Evolutionary conservation across 2,888 invertebrate species (phyloP).

Genomic region (Campopleginae sp.): DNA sequence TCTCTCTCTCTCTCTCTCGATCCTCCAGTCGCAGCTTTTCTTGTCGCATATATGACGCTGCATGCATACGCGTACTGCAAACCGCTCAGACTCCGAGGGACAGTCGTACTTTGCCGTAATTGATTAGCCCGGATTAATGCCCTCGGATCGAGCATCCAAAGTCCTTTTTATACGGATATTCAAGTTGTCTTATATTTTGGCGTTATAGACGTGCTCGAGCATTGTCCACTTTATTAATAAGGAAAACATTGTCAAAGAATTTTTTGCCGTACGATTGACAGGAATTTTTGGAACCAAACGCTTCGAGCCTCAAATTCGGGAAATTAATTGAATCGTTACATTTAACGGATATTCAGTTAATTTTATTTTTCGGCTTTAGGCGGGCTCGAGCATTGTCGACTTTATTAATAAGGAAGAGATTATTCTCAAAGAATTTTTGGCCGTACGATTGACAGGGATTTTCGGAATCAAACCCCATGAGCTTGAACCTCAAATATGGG

Average conservation of each 20-base stretch:
- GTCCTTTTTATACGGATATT: conserved; percentile 44
- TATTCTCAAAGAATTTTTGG: background rate
- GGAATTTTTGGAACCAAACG: background rate
- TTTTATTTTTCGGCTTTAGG: conserved; percentile 42
- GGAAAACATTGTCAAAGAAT: background rate
- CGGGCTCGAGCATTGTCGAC: conserved; percentile 18
- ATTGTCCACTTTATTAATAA: conserved; percentile 1
- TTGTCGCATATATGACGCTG: conserved; percentile 5
- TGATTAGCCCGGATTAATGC: conserved; percentile 82
- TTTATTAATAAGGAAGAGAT: background rate
- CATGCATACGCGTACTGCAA: conserved; percentile 4
- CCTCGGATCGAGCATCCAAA: conserved; percentile 53
- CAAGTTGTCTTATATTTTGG: conserved; percentile 14
- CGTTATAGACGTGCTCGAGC: conserved; percentile 40
- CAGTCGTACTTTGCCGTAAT: conserved; percentile 77
- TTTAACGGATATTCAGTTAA: conserved; percentile 22
- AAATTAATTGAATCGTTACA: too few relatives aligned
- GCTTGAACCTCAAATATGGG: background rate
- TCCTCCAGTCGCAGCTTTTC: conserved; percentile 53
- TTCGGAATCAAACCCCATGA: background rate
- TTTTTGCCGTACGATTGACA: background rate
- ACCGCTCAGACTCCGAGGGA: conserved; percentile 40
- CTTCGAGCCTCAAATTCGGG: background rate
- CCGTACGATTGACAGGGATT: background rate
- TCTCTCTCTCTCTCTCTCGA: conserved; percentile 32